A percentile compares a stretch with the other conserved stretches of the same genome.
These are phyloP conservation scores for Xerus inauris DNA, from an alignment of 2,113 vertebrate species.

Conservation along the genomic window DNA sequence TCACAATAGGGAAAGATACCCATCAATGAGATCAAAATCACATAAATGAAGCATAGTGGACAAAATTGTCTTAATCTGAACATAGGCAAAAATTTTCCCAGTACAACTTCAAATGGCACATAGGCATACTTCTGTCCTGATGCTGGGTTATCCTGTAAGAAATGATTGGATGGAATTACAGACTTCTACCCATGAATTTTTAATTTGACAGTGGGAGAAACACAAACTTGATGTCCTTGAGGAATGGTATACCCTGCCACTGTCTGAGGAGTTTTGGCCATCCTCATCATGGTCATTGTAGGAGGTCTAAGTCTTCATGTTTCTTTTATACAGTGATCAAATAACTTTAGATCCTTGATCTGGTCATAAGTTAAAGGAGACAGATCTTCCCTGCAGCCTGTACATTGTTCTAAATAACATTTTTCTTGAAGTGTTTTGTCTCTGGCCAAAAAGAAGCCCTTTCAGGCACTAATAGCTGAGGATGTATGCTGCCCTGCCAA, in stretches of 20 bases:
- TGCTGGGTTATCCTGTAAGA: conserved; percentile 92
- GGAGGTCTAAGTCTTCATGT: conserved; percentile 96
- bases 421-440: conserved; percentile 91
- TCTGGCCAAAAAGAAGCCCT: conserved; percentile 96
- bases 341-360: conserved; percentile 94
- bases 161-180: conserved; percentile 94
- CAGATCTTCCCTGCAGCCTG: conserved; percentile 91
- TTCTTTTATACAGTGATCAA: conserved; percentile 97
- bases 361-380: conserved; percentile 92
- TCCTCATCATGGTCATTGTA: conserved; percentile 99
- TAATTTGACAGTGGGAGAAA: conserved; percentile 98
- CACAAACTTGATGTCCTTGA: conserved; percentile 97
- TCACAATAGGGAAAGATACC: conserved; percentile 95
- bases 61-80: conserved; percentile 99
- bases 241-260: conserved; percentile 94
- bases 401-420: conserved; percentile 94
- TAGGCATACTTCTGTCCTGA: conserved; percentile 95
- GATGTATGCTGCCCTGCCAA: conserved; percentile 98
- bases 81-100: conserved; percentile 98
- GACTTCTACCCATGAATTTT: conserved; percentile 90
- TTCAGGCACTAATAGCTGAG: conserved; percentile 97
- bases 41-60: conserved; percentile 95
- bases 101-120: conserved; percentile 97
- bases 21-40: conserved; percentile 94
- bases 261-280: conserved; percentile 95